phyloP scores from a whole-genome alignment of 1,140 invertebrate species.

The Achatina immaculata region DNA sequence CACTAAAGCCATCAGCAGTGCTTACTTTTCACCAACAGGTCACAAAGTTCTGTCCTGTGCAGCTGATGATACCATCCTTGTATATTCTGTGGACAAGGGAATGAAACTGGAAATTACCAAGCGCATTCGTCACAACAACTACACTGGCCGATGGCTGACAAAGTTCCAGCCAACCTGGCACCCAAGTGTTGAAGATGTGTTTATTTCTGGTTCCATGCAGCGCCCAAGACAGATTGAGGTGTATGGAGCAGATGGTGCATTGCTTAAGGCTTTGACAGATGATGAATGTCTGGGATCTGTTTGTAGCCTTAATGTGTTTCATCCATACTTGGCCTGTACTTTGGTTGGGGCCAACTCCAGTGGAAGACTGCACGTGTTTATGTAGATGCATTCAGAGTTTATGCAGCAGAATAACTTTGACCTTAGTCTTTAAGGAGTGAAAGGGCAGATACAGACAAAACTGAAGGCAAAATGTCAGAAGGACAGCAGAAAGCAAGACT shows the following conservation, averaged over 20 bases:
- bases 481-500: too few relatives aligned
- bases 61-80: slow-evolving; percentile 24
- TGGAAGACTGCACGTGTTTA: slow-evolving; percentile 66
- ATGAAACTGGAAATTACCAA: slow-evolving; percentile 40
- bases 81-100: slow-evolving; percentile 7
- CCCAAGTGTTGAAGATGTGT: slow-evolving; percentile 68
- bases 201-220: slow-evolving; percentile 68
- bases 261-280: slow-evolving; percentile 48
- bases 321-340: slow-evolving; percentile 52
- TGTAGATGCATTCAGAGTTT: slow-evolving; percentile 43
- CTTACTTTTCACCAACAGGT: slow-evolving; percentile 32
- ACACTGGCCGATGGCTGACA: slow-evolving; percentile 69
- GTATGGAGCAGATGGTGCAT: slow-evolving; percentile 49
- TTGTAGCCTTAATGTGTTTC: slow-evolving; percentile 59
- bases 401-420: too few relatives aligned
- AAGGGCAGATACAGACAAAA: too few relatives aligned
- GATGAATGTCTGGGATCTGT: slow-evolving; percentile 61
- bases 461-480: too few relatives aligned
- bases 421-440: too few relatives aligned
- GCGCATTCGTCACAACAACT: slow-evolving; percentile 65
- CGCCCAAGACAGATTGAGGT: slow-evolving; percentile 64
- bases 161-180: slow-evolving; percentile 69
- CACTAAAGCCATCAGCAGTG: slow-evolving; percentile 27
- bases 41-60: slow-evolving; percentile 25
- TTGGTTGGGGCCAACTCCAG: slow-evolving; percentile 67